Conservation (phyloP, 2,113 vertebrate species). For the Hepsetus odoe region DNA sequence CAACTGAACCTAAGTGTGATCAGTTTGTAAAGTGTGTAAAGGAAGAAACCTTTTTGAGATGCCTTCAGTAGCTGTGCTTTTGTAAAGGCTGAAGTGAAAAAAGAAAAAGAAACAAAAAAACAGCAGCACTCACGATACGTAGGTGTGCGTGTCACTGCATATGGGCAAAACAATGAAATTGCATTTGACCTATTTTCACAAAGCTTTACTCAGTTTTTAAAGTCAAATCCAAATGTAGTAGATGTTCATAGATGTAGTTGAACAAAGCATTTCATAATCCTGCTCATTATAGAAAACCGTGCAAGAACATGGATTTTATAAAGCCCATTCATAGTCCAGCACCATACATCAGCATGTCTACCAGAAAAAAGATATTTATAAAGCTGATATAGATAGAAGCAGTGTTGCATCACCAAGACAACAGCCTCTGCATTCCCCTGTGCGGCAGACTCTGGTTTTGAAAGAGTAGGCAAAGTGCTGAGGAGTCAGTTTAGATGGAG, state of each 20-base stretch:
- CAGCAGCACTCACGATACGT: not conserved
- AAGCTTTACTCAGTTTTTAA: not conserved
- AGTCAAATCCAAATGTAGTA: not conserved
- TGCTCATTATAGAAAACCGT: not conserved
- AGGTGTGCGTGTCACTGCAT: not conserved
- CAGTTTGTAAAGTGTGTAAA: not conserved
- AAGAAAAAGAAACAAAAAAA: not conserved
- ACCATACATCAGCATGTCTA: conserved; percentile 12
- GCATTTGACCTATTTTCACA: not conserved
- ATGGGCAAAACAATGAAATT: not conserved
- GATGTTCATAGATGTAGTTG: no score
- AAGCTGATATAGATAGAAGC: conserved; percentile 17
- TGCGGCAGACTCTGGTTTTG: not conserved
- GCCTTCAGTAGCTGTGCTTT: not conserved
- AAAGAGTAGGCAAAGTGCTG: conserved; percentile 40
- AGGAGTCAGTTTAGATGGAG: conserved; percentile 19
- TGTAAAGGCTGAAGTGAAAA: not conserved
- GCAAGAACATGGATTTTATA: not conserved
- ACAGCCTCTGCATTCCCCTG: conserved; percentile 6
- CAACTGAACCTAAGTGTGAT: not conserved
- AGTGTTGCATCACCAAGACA: conserved; percentile 23
- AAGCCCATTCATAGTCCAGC: conserved; percentile 22
- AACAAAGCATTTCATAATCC: not conserved
- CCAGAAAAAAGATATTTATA: not conserved
- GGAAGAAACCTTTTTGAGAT: not conserved